Evolutionary conservation across 2,888 invertebrate genomes (phyloP).

Genomic region (Amorpha juglandis): DNA sequence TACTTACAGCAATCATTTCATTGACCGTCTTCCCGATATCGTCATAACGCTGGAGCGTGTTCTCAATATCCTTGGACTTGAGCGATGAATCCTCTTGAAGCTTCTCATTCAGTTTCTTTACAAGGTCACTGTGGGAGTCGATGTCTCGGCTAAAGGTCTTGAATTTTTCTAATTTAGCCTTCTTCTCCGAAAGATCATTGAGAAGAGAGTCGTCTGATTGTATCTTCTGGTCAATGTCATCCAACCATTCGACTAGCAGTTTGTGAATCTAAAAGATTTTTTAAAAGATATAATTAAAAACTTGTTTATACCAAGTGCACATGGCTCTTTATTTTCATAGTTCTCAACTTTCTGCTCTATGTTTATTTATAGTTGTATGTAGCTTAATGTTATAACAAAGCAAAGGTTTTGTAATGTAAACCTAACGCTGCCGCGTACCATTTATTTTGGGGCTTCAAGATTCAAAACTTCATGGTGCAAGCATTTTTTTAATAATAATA

Average conservation of each 20-base stretch:
- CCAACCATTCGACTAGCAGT: conserved; percentile 93
- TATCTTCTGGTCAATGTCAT: conserved; percentile 93
- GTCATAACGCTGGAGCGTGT: conserved; percentile 89
- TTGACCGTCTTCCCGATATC: conserved; percentile 86
- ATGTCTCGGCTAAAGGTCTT: conserved; percentile 93
- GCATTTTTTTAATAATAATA: too few relatives aligned
- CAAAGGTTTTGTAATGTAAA: too few relatives aligned
- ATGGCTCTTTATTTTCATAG: background rate
- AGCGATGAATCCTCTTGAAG: conserved; percentile 88
- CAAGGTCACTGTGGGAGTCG: conserved; percentile 89
- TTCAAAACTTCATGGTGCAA: too few relatives aligned
- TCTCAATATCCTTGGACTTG: conserved; percentile 87
- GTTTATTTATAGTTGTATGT: too few relatives aligned
- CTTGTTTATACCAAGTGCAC: background rate
- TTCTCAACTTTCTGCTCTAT: too few relatives aligned
- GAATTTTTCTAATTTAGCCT: conserved; percentile 94
- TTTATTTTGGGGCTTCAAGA: too few relatives aligned
- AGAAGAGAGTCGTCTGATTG: conserved; percentile 89
- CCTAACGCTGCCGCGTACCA: too few relatives aligned
- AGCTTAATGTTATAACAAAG: too few relatives aligned
- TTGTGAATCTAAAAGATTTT: conserved; percentile 87
- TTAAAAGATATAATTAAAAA: background rate
- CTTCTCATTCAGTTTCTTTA: conserved; percentile 90
- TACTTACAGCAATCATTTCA: conserved; percentile 86
- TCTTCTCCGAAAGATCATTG: conserved; percentile 95